Base-by-base conservation (phyloP, 37 sponge, comb jelly and placozoan genomes). In the Halichondria panicea region DNA sequence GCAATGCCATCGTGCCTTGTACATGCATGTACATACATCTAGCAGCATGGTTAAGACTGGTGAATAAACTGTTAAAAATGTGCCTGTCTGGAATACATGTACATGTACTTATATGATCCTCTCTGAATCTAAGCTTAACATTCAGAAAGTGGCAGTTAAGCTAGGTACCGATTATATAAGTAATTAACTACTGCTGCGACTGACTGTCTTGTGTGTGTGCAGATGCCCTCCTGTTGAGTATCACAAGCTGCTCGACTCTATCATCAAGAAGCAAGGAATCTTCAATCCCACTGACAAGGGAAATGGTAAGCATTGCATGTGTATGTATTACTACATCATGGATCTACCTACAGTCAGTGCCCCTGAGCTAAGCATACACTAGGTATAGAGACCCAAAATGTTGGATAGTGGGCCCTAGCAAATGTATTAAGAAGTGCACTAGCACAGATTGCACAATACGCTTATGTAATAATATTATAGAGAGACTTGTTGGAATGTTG, bases 261-360 rank as follows among this genome's bases (percentile, higher is more conserved):
- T 84, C 60, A 76, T 84, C 70, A 76, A 68, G 84, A 84, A 70
- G 54, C 76, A 75, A 36, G 77, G 77, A 6, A 65, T 69, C 0
- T 60, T 39, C n/a, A 70, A 69, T 32, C 70, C 76, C 22, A 69
- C 77, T 22, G 84, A 84, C 22, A 75, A 68, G 43, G 84, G 84
- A 36, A 84, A 77, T 18, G 83, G 83, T 81, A 70, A 35, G 44
- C n/a, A 24, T 48, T 48, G 52, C 52, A 48, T 48, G 52, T 48
- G n/a, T 48, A 48, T 15, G 52, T 48, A 15, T 48, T 11, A 15
- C 15, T 11, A 48, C 11, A 48, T 18, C 52, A 48, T 48, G 52
- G 13, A 48, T 48, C 15, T 18, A 48, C 52, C 52, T 48, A 48
- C 52, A 48, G 11, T 11, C 52, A 48, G 11, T 48, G 11, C 15